Evolutionary conservation across 1,140 invertebrate species (phyloP).

Genomic region (Neuroterus valhalla): DNA sequence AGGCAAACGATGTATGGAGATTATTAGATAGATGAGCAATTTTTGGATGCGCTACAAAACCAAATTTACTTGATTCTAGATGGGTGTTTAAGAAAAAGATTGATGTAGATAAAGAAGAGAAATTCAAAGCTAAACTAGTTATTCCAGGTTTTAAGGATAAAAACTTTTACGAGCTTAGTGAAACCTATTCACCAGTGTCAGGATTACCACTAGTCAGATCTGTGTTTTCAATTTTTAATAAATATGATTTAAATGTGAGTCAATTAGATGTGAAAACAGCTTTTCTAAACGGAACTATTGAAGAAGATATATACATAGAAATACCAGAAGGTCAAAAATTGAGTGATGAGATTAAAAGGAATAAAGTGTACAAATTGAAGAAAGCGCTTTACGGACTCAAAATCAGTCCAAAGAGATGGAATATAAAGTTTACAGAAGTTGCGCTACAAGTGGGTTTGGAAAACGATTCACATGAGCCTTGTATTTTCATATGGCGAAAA

Average conservation of each 20-base stretch:
- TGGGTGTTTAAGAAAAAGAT: too few species aligned
- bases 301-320: too few species aligned
- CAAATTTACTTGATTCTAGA: too few species aligned
- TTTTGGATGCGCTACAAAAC: too few species aligned
- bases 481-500: too few species aligned
- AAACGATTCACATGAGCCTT: too few species aligned
- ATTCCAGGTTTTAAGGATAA: background rate
- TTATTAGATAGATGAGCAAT: too few species aligned
- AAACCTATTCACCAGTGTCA: background rate
- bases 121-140: background rate
- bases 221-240: background rate
- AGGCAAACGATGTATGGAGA: too few species aligned
- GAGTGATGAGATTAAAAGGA: background rate
- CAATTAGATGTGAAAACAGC: too few species aligned
- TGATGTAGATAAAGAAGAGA: too few species aligned
- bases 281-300: background rate
- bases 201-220: background rate
- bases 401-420: background rate
- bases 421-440: background rate
- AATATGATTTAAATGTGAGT: background rate
- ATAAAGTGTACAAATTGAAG: background rate
- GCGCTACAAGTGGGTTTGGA: too few species aligned
- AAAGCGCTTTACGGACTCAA: background rate
- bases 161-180: background rate
- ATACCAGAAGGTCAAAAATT: background rate